phyloP scores from a whole-genome alignment of 53 echinoderm and acorn worm species.

The Zoroaster sp. region DNA sequence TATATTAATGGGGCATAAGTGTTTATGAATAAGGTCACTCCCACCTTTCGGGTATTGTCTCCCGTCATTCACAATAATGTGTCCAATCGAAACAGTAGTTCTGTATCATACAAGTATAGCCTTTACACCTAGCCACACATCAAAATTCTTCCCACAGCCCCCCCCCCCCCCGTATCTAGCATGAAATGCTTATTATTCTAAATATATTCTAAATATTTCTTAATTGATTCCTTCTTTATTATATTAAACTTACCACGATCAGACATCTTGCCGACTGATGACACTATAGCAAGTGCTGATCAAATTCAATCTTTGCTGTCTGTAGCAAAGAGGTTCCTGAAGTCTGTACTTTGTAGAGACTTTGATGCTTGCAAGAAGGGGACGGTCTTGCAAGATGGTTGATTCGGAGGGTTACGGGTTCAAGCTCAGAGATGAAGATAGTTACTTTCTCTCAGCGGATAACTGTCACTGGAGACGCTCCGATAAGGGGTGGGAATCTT shows the following conservation, averaged over 20 bases:
- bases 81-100: too few relatives aligned
- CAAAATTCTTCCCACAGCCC: too few relatives aligned
- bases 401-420: not conserved
- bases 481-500: not conserved
- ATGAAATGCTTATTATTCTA: too few relatives aligned
- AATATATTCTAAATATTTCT: too few relatives aligned
- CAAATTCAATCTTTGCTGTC: not conserved
- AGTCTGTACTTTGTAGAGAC: constrained; percentile 4
- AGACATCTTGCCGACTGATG: constrained; percentile 14
- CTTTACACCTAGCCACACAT: too few relatives aligned
- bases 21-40: too few relatives aligned
- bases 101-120: too few relatives aligned
- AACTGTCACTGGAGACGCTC: not conserved
- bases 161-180: too few relatives aligned
- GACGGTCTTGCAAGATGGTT: not conserved
- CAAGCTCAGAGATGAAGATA: not conserved
- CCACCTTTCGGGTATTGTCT: too few relatives aligned
- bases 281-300: not conserved
- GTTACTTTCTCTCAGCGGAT: not conserved
- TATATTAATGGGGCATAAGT: too few relatives aligned
- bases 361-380: not conserved
- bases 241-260: constrained; percentile 36
- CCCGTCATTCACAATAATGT: too few relatives aligned
- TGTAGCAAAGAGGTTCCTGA: not conserved
- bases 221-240: too few relatives aligned